Conservation (phyloP, 2,113 vertebrate genomes). For the Indicator maculatus region DNA sequence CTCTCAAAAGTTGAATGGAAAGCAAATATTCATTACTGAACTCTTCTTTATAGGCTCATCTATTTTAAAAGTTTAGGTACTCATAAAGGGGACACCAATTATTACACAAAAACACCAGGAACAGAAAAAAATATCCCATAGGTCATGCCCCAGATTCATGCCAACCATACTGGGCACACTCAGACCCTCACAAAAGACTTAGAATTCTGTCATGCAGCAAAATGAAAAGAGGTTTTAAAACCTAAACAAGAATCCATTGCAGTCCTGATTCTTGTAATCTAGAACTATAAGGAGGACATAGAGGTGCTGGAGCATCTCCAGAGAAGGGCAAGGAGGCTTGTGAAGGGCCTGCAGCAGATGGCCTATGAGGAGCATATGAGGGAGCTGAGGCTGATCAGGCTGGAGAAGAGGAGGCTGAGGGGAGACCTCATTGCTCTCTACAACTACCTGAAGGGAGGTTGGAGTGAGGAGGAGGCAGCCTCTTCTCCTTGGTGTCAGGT, state of each 20-base stretch:
- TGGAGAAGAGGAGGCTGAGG: no score
- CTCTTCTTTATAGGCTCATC: slow-evolving; percentile 23
- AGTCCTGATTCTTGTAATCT: not conserved
- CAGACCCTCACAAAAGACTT: not conserved
- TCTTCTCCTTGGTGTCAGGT: no score
- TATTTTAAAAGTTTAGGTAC: not conserved
- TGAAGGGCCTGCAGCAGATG: no score
- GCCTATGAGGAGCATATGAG: no score
- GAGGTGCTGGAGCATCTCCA: no score
- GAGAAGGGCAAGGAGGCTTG: no score
- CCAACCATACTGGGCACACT: not conserved
- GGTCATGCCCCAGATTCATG: not conserved
- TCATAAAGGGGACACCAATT: not conserved
- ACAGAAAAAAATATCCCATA: not conserved
- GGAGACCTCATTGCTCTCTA: no score
- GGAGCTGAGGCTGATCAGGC: no score
- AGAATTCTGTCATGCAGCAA: not conserved
- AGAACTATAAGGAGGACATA: not conserved
- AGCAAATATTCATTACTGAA: not conserved
- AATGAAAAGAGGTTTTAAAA: not conserved
- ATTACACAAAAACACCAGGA: not conserved
- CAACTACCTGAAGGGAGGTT: no score
- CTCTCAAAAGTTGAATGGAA: slow-evolving; percentile 28
- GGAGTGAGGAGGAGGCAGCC: no score
- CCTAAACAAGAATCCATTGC: not conserved